These are phyloP conservation scores for Psammodynastes pulverulentus DNA, from an alignment of 2,113 vertebrate species.

Conservation along the genomic window DNA sequence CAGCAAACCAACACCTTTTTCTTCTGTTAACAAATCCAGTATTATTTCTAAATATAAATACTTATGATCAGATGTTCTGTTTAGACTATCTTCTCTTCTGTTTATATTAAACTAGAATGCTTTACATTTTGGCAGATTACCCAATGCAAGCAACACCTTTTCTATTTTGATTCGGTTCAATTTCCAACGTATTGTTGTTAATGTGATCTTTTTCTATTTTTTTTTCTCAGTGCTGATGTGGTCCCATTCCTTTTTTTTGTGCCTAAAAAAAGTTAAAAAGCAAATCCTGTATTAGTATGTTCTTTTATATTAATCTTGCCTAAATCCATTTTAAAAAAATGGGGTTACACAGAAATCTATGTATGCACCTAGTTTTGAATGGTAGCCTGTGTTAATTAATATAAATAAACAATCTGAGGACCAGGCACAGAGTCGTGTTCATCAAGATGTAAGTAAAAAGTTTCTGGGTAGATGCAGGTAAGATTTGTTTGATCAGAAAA, in stretches of 20 bases:
- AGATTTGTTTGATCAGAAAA: conserved; percentile 19
- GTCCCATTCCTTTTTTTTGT: not conserved
- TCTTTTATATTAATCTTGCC: not conserved
- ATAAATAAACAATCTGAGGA: not conserved
- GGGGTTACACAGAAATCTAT: not conserved
- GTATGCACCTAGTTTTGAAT: not conserved
- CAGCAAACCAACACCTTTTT: not conserved
- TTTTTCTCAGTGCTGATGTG: conserved; percentile 36
- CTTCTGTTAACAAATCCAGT: not conserved
- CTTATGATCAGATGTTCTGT: not conserved
- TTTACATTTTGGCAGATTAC: not conserved
- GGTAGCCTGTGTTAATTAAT: not conserved
- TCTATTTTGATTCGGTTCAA: not conserved
- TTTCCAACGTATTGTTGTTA: not conserved
- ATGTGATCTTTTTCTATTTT: conserved; percentile 21
- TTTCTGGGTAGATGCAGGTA: not conserved
- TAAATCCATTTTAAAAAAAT: not conserved
- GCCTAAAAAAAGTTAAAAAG: not conserved
- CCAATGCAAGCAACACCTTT: too few relatives aligned
- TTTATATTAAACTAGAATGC: not conserved
- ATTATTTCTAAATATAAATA: not conserved
- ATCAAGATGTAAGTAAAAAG: not conserved
- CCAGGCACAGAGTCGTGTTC: not conserved
- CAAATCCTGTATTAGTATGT: not conserved
- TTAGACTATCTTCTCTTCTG: not conserved